Evolutionary conservation across 64 coral and sea anemone species (phyloP), one percentile per base, ranked within the genome.

Genomic region (Platygyra sinensis): DNA sequence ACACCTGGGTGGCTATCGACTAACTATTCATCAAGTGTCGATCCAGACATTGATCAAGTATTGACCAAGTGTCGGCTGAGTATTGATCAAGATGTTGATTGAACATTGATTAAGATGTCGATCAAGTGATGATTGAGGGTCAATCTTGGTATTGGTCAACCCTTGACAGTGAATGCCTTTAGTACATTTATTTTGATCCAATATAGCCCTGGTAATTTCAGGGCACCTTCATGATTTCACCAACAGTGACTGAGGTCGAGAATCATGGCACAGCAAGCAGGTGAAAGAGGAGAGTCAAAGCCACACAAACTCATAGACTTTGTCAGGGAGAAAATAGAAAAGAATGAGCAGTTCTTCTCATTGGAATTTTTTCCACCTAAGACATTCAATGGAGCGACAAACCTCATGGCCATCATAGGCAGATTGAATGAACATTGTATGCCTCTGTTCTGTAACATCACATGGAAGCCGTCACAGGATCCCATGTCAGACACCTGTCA

Each of bases 321-420:
- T n/a, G 92, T 98, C 64, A 91, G 92, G 42, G 24, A 90, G 61
- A 90, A 75, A n/a, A 94, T 88, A 8, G 74, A 74, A 29, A 86
- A 50, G 30, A 86, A 98, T 86, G 87, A 94, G 76, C 92, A 87
- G 30, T 98, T 98, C 65, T 98, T 98, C 52, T 98, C 96, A 17
- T n/a, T 93, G 72, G 96, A 98, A 60, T 95, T 98, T 60, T 98
- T 90, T 72, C 96, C 96, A 60, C 96, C 96, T 72, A 94, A 94
- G 72, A 98, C 96, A 12, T 94, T 94, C 31, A 94, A 94, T 73
- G 96, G 96, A 60, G 96, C 96, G 25, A 92, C 96, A 51, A 95
- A 94, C 36, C 75, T 98, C 19, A 94, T 92, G 90, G 94, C 80
- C 10, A 96, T 96, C 36, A 59, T 92, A 32, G 90, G 90, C 15